Evolutionary conservation across 1,140 invertebrate genomes (phyloP), one percentile per base, ranked within the genome.

Genomic region (Euglossa dilemma): DNA sequence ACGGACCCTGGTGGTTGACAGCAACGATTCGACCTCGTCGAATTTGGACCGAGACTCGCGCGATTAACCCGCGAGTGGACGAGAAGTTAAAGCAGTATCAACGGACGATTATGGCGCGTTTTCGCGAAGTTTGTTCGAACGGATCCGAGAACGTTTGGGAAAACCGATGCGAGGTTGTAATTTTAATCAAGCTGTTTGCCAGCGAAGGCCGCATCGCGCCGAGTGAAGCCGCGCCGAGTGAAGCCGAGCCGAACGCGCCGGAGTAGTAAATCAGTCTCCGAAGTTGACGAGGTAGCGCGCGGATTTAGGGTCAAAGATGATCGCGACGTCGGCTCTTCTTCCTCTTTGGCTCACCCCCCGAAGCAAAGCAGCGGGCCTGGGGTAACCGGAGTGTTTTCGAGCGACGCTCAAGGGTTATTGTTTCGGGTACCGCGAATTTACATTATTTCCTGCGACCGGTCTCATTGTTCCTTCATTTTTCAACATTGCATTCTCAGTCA

Each of bases 381-480:
- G 84, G 73, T 70, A 79, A 64, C 76, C 69, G 73, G 87, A 86
- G 86, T 83, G 84, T 89, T 83, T 89, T 88, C 87, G 87, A 86
- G 83, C 79, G 84, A 86, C 80, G 80, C 77, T 89, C 87, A 86
- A 89, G 87, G 80, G 87, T 89, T 89, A 89, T 86, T 88, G 87
- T 89, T 89, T 89, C 87, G 76, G 87, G 87, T 84, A 89, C 84
- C 59, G 63, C 72, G 87, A 85, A 88, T 88, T 88, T 88, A 82
- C 87, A 88, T 88, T 88, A 88, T 88, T 88, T 88, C 72, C 87
- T 88, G 71, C 86, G 75, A 79, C 87, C 83, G 83, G 80, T 80
- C 72, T 66, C 86, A 88, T 88, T 88, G 87, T 88, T 87, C 87
- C 63, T 88, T 76, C 87, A 88, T 88, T 87, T 88, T 88, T 87